These are phyloP conservation scores for Celastrina argiolus DNA, from an alignment of 2,888 invertebrate genomes.

Conservation along the genomic window DNA sequence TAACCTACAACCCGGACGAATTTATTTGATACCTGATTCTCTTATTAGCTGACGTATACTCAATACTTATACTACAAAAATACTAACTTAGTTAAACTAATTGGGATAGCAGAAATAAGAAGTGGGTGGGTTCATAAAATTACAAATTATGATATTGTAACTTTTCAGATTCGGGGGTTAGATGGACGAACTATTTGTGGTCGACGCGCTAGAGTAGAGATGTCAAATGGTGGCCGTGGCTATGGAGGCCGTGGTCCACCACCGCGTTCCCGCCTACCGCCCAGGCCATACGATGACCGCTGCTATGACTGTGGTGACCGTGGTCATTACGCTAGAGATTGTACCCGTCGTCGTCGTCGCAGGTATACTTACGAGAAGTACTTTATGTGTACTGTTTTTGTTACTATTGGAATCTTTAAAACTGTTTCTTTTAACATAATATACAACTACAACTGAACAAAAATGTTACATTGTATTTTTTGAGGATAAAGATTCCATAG, in stretches of 20 bases:
- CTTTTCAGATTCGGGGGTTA: slow-evolving; percentile 70
- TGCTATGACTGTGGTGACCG: slow-evolving; percentile 97
- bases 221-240: slow-evolving; percentile 90
- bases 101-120: no score
- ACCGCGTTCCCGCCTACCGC: slow-evolving; percentile 79
- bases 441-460: no score
- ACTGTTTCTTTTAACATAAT: slow-evolving; percentile 26
- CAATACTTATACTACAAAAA: no score
- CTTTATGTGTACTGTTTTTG: slow-evolving; percentile 36
- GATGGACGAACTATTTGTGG: slow-evolving; percentile 93
- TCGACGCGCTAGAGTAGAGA: slow-evolving; percentile 92
- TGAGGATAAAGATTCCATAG: slow-evolving; percentile 58
- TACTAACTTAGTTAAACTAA: no score
- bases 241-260: slow-evolving; percentile 78
- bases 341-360: slow-evolving; percentile 84
- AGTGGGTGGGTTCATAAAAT: no score
- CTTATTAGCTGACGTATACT: no score
- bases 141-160: neutral
- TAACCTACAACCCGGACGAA: no score
- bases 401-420: slow-evolving; percentile 53
- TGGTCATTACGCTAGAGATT: slow-evolving; percentile 95
- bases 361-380: slow-evolving; percentile 48
- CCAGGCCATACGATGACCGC: slow-evolving; percentile 93
- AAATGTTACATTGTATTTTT: slow-evolving; percentile 7
- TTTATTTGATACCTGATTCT: no score